These are phyloP conservation scores for Lingula anatina DNA, from an alignment of 2,888 invertebrate species.

Conservation along the genomic window DNA sequence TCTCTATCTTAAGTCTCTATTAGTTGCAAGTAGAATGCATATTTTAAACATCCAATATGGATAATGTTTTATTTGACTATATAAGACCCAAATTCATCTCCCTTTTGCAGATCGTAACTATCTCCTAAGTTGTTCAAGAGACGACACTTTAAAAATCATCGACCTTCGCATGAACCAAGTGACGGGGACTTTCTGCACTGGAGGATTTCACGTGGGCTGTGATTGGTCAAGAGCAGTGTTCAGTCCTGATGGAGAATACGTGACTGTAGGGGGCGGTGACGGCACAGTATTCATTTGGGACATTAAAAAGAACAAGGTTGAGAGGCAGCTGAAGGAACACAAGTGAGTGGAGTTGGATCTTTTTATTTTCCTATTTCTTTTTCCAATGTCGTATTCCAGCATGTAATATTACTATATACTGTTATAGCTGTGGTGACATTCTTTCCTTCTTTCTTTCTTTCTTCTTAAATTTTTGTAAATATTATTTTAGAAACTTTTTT, in stretches of 20 bases:
- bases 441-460: too few species aligned
- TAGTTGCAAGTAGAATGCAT: too few species aligned
- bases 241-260: slow-evolving; percentile 79
- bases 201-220: slow-evolving; percentile 90
- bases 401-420: too few species aligned
- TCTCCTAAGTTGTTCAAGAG: slow-evolving; percentile 86
- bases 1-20: not conserved
- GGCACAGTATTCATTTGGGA: slow-evolving; percentile 92
- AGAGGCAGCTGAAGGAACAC: slow-evolving; percentile 55
- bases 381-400: too few species aligned
- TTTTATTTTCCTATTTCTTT: not conserved
- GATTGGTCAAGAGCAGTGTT: slow-evolving; percentile 91
- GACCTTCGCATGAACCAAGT: slow-evolving; percentile 93
- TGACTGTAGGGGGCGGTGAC: slow-evolving; percentile 87
- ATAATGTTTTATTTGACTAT: too few species aligned
- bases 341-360: too few species aligned
- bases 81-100: too few species aligned
- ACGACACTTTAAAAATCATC: slow-evolving; percentile 89
- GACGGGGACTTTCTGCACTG: slow-evolving; percentile 83
- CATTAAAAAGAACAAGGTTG: slow-evolving; percentile 63
- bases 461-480: too few species aligned
- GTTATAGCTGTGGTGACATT: too few species aligned
- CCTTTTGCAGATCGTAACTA: slow-evolving; percentile 72
- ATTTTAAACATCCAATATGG: too few species aligned
- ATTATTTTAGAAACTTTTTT: too few species aligned